Evolutionary conservation across 92 coral and sea anemone species (phyloP).

Genomic region (Siderastrea radians): DNA sequence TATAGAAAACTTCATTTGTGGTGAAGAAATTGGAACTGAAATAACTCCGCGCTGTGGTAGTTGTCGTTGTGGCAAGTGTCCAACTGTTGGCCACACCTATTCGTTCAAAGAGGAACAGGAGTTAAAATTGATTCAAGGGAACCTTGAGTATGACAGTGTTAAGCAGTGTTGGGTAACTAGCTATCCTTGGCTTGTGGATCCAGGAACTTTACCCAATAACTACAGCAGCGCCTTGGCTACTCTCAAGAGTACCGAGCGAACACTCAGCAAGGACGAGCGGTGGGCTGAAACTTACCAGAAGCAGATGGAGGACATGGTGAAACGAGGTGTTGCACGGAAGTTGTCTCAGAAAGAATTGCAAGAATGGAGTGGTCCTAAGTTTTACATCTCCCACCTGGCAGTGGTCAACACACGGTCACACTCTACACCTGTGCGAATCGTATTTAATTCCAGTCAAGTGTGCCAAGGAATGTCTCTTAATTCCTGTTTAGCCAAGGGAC

Average conservation of each 20-base stretch:
- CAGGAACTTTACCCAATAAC: too few species aligned
- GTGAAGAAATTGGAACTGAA: constrained; percentile 76
- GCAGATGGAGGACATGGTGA: too few species aligned
- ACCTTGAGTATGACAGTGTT: too few species aligned
- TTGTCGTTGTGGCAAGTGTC: constrained; percentile 77
- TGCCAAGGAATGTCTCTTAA: constrained; percentile 43
- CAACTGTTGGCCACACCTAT: constrained; percentile 71
- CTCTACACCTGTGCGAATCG: constrained; percentile 74
- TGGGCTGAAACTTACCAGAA: too few species aligned
- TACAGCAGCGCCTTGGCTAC: too few species aligned
- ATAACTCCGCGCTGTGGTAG: constrained; percentile 74
- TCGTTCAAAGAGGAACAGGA: constrained; percentile 77
- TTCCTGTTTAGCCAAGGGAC: too few species aligned
- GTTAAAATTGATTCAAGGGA: constrained; percentile 71
- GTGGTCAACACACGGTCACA: constrained; percentile 66
- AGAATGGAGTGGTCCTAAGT: constrained; percentile 61
- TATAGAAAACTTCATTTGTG: constrained; percentile 66
- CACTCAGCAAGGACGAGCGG: too few species aligned
- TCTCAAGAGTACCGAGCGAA: too few species aligned
- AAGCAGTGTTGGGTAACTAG: too few species aligned
- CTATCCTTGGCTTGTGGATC: too few species aligned
- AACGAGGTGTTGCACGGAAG: too few species aligned
- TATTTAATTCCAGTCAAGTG: constrained; percentile 70
- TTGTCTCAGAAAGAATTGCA: too few species aligned
- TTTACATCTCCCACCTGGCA: constrained; percentile 76